phyloP scores from a whole-genome alignment of 2,888 invertebrate species.

The Eilema griseolum region DNA sequence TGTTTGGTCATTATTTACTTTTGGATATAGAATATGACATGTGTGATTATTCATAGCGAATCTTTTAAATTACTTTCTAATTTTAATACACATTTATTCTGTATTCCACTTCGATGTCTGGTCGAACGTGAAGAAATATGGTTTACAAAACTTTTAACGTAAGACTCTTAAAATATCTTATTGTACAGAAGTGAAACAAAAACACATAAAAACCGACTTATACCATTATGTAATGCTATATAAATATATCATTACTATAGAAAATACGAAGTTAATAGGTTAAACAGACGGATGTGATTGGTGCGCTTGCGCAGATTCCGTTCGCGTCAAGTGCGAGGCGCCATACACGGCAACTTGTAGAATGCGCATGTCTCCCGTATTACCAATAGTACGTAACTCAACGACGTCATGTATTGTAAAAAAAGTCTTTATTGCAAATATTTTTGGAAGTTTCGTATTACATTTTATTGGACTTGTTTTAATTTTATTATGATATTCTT shows the following conservation, averaged over 20 bases:
- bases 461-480: constrained; percentile 48
- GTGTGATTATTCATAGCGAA: constrained; percentile 23
- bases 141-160: constrained; percentile 1
- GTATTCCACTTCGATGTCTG: constrained; percentile 16
- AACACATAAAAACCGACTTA: constrained; percentile 20
- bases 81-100: constrained; percentile 21
- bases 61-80: constrained; percentile 18
- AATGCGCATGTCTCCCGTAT: constrained; percentile 64
- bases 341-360: constrained; percentile 77
- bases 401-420: constrained; percentile 20
- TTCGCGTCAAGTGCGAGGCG: constrained; percentile 64
- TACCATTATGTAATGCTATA: constrained; percentile 33
- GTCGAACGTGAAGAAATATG: constrained; percentile 10
- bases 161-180: constrained; percentile 4
- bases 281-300: constrained; percentile 68
- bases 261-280: constrained; percentile 66
- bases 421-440: constrained; percentile 44
- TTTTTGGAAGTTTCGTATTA: constrained; percentile 52
- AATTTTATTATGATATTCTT: constrained; percentile 44
- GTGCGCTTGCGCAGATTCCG: constrained; percentile 46
- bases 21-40: constrained; percentile 24
- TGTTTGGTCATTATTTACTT: constrained; percentile 12
- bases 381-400: constrained; percentile 49
- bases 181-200: constrained; percentile 1
- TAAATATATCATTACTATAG: constrained; percentile 42